Base-by-base conservation (phyloP, 2,888 invertebrate species). In the Hemithea aestivaria region DNA sequence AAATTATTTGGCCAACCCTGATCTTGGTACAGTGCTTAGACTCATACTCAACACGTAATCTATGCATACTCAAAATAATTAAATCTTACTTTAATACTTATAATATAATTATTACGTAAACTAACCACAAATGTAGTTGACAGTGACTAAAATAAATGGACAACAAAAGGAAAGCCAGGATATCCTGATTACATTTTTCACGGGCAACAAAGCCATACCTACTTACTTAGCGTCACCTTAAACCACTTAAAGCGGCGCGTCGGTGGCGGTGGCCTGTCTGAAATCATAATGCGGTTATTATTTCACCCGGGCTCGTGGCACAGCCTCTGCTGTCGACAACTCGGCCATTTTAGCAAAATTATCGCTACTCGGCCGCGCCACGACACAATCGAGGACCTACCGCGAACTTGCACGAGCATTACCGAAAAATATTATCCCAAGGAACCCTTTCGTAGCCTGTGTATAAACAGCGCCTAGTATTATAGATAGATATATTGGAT, bases 221-320 rank as follows among this genome's bases (percentile, higher is more conserved):
- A 51, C 60, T 66, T 66, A 71, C 66, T 74, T 73, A 62, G 65
- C 65, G 73, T 67, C 74, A 76, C 76, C 80, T 80, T 77, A 72
- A 73, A 78, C 67, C 71, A 75, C 71, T 73, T 73, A 70, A 76
- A 72, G 70, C 68, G 73, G 16, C 16, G 16, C 16, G 16, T 16
- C 16, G 16, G 68, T 66, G 64, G 71, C 70, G 73, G 69, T 68
- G 65, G 71, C 69, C 70, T 69, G 79, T 75, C 76, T 79, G 70
- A 79, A 78, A 76, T 74, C 78, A 77, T 80, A 82, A 79, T 78
- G 80, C 71, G 81, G 79, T 80, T 83, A 82, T 82, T 80, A 83
- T 82, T 80, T 81, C 72, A 77, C 67, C 71, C 69, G 58, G 62
- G 67, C 66, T 66, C 76, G 68, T 66, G 62, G 67, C 73, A 71